Conservation (phyloP, 2,797 vertebrate genomes). For the Ispidina lecontei region DNA sequence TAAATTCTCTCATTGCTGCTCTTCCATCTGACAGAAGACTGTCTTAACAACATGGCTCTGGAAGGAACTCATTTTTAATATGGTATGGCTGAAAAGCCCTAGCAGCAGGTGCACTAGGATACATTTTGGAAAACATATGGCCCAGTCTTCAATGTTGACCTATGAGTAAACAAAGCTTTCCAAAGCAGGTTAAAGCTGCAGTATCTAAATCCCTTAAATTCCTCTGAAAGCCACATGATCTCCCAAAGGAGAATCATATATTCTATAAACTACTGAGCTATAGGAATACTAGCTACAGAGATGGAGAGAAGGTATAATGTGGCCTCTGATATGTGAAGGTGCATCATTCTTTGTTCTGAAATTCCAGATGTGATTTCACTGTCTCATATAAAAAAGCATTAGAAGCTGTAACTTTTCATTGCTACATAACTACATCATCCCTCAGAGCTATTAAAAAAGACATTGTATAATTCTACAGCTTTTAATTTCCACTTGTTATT, state of each 20-base stretch:
- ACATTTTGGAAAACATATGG: neutral
- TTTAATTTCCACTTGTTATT: conserved; percentile 40
- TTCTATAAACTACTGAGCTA: neutral
- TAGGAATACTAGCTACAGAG: neutral
- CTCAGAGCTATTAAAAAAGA: conserved; percentile 1
- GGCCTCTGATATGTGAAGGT: neutral
- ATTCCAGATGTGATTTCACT: conserved; percentile 35
- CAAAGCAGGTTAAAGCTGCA: neutral
- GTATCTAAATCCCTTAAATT: neutral
- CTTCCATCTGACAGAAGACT: neutral
- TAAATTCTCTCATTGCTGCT: neutral
- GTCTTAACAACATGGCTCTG: neutral
- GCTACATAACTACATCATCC: neutral
- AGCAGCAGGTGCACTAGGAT: neutral
- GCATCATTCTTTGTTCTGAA: neutral
- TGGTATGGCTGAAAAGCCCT: neutral
- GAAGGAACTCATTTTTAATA: neutral
- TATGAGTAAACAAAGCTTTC: neutral
- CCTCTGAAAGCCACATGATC: neutral
- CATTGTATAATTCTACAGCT: neutral
- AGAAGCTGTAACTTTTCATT: conserved; percentile 41
- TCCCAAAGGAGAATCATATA: neutral
- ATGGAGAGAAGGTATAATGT: neutral
- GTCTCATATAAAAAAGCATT: conserved; percentile 19
- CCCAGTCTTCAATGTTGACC: neutral